Percentiles rank a stretch among this genome's conserved stretches.
phyloP scores from a whole-genome alignment of 2,888 invertebrate species.

The Halocaridina rubra region DNA sequence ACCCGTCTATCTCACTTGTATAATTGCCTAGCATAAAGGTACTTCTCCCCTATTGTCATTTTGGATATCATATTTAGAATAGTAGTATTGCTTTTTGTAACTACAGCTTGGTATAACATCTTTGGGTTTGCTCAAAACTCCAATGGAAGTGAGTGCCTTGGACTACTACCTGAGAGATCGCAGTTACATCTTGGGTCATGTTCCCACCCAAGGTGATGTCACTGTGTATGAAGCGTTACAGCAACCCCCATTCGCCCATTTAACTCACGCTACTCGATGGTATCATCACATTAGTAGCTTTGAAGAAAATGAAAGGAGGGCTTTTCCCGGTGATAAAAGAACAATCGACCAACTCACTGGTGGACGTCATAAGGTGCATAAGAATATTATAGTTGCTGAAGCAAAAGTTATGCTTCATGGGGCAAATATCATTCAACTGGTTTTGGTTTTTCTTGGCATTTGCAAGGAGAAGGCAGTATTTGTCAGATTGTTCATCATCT shows the following conservation, averaged over 20 bases:
- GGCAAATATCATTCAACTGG: too few species aligned
- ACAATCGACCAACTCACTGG: conserved; percentile 42
- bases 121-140: conserved; percentile 46
- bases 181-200: conserved; percentile 58
- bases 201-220: conserved; percentile 59
- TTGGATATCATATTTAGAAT: too few species aligned
- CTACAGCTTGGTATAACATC: conserved; percentile 30
- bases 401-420: too few species aligned
- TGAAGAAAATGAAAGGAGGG: conserved; percentile 26
- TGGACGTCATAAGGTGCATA: conserved; percentile 29
- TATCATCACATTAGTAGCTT: conserved; percentile 49
- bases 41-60: neutral
- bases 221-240: conserved; percentile 33
- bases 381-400: too few species aligned
- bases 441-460: too few species aligned
- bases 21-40: too few species aligned
- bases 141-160: conserved; percentile 55
- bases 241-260: conserved; percentile 6
- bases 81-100: too few species aligned
- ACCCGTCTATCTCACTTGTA: too few species aligned
- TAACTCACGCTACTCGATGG: conserved; percentile 56
- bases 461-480: too few species aligned
- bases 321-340: conserved; percentile 37
- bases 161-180: conserved; percentile 45
- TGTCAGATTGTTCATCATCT: too few species aligned